Percentiles rank a stretch among this genome's conserved stretches.
phyloP scores from a whole-genome alignment of 2,113 vertebrate genomes.

The Mus musculus region GRCm39 chr1:67216001-67216500 shows the following conservation, averaged over 20 bases:
- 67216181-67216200: conserved; percentile 88
- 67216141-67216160: conserved; percentile 92
- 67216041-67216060: background rate
- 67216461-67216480: background rate
- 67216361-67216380: background rate
- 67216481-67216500: background rate
- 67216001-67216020: conserved; percentile 1
- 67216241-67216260: conserved; percentile 88
- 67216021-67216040: background rate
- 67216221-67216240: conserved; percentile 94
- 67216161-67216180: conserved; percentile 93
- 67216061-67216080: conserved; percentile 95
- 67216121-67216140: conserved; percentile 96
- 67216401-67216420: background rate
- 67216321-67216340: background rate
- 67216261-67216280: background rate
- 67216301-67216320: background rate
- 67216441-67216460: background rate
- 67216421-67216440: background rate
- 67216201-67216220: conserved; percentile 94
- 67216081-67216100: conserved; percentile 97
- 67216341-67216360: too few species aligned
- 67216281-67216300: background rate
- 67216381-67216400: background rate
- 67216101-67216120: conserved; percentile 97